Evolutionary conservation across 2,888 invertebrate genomes (phyloP).

Genomic region (Drosophila neotestacea): DNA sequence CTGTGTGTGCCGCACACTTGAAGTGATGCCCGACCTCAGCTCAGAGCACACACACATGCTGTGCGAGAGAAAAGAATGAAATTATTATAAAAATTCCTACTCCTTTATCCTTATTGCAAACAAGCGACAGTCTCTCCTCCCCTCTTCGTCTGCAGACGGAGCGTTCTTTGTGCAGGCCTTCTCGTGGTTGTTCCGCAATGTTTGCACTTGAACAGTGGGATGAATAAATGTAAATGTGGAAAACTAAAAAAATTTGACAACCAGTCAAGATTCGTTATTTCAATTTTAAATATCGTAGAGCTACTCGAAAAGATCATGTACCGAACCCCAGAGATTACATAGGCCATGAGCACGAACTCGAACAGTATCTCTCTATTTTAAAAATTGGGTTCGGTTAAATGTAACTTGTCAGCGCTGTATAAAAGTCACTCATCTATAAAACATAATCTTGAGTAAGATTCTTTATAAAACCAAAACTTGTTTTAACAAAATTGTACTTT

Average conservation of each 20-base stretch:
- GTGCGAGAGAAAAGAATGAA: conserved; percentile 27
- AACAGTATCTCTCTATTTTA: no score
- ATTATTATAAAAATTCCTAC: conserved; percentile 47
- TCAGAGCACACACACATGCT: conserved; percentile 45
- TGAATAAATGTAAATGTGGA: neutral
- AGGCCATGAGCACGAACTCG: no score
- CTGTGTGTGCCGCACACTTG: conserved; percentile 61
- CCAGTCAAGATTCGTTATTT: no score
- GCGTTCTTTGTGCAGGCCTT: conserved; percentile 31
- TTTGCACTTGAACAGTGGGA: conserved; percentile 37
- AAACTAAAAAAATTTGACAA: no score
- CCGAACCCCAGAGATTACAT: no score
- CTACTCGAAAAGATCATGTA: neutral
- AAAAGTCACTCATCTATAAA: no score
- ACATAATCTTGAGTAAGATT: no score
- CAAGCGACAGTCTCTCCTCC: conserved; percentile 31
- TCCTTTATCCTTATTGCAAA: conserved; percentile 46
- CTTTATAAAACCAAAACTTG: no score
- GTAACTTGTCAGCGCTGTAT: no score
- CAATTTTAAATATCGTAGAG: no score
- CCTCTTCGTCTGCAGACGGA: conserved; percentile 10
- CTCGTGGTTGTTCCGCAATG: conserved; percentile 12
- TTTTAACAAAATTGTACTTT: no score
- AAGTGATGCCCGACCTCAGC: conserved; percentile 27
- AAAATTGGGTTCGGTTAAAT: no score